Evolutionary conservation across 2,888 invertebrate genomes (phyloP).

Genomic region (Hartigia nigra): DNA sequence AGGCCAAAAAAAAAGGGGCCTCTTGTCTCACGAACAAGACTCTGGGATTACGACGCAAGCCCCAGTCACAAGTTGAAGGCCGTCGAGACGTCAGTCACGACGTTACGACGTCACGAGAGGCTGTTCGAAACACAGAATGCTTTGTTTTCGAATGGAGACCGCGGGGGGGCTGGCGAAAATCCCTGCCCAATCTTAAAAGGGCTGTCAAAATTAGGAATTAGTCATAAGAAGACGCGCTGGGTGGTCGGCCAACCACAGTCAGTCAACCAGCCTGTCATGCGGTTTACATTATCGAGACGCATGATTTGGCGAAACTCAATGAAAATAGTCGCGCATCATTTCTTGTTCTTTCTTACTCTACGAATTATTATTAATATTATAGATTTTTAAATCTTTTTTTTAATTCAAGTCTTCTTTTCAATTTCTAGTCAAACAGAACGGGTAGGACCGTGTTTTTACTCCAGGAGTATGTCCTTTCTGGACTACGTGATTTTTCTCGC

Average conservation of each 20-base stretch:
- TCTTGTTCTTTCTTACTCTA: neutral
- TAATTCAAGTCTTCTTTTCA: no score
- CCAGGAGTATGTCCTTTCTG: neutral
- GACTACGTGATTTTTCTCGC: neutral
- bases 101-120: neutral
- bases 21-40: constrained; percentile 2
- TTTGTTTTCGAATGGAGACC: constrained; percentile 5
- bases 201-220: constrained; percentile 7
- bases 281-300: neutral
- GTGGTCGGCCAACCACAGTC: neutral
- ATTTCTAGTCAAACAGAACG: neutral
- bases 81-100: constrained; percentile 5
- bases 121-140: neutral
- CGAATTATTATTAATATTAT: neutral
- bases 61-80: constrained; percentile 5
- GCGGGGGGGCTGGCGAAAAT: constrained; percentile 5
- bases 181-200: constrained; percentile 8
- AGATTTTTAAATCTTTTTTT: neutral
- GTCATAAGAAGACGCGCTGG: constrained; percentile 1
- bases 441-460: neutral
- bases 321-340: neutral
- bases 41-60: neutral
- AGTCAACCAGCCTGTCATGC: neutral
- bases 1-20: neutral
- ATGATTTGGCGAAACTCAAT: neutral